phyloP scores from a whole-genome alignment of 2,113 vertebrate genomes.

The Leucopsar rothschildi region DNA sequence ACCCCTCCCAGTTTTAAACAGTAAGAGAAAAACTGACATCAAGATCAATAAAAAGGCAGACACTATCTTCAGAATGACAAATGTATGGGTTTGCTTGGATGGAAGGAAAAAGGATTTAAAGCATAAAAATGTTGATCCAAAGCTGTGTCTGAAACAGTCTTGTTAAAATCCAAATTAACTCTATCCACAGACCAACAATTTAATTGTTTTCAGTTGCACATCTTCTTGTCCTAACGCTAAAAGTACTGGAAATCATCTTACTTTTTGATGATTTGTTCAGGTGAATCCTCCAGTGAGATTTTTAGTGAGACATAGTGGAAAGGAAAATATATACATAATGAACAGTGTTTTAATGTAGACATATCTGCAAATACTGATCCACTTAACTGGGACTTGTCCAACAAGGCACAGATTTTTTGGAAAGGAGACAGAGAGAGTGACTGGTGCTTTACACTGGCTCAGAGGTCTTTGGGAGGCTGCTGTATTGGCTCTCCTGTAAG shows the following conservation, averaged over 20 bases:
- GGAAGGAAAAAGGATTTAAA: background rate
- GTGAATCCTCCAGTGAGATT: background rate
- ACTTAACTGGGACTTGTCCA: background rate
- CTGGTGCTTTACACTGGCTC: background rate
- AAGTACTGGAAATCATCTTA: background rate
- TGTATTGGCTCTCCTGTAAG: background rate
- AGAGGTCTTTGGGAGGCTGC: background rate
- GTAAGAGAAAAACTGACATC: background rate
- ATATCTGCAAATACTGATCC: background rate
- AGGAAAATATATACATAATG: background rate
- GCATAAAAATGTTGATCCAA: background rate
- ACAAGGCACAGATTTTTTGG: background rate
- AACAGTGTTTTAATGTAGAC: background rate
- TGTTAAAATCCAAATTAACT: background rate
- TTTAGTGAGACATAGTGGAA: background rate
- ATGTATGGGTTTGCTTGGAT: background rate
- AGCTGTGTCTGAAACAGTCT: background rate
- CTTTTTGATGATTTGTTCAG: background rate
- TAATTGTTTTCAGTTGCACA: background rate
- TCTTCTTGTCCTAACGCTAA: background rate
- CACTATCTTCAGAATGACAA: background rate
- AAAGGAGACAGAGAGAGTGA: background rate
- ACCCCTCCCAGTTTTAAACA: background rate
- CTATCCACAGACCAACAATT: background rate
- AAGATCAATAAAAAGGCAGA: background rate